Percentiles rank a stretch among this genome's conserved stretches.
Evolutionary conservation across 2,113 vertebrate genomes (phyloP).

Genomic region (Pituophis catenifer): DNA sequence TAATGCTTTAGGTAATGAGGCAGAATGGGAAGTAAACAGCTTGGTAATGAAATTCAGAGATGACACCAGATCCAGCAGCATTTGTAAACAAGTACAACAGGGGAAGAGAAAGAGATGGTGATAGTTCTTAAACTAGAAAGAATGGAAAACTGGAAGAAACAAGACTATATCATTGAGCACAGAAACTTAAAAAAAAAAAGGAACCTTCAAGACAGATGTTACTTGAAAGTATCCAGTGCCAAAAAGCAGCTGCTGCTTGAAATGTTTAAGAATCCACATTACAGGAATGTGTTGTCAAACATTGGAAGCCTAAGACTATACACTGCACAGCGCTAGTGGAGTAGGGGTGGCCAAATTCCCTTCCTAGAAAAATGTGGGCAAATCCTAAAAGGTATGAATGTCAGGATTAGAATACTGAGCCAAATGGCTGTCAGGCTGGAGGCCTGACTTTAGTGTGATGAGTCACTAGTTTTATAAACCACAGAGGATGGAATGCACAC

Average conservation of each 20-base stretch:
- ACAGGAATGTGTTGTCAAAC: neutral
- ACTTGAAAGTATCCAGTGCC: neutral
- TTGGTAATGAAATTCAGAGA: constrained; percentile 12
- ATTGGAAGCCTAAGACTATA: neutral
- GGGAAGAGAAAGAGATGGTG: neutral
- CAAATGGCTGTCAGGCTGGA: neutral
- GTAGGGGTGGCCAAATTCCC: neutral
- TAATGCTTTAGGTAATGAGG: neutral
- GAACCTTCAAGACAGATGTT: constrained; percentile 8
- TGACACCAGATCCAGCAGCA: neutral
- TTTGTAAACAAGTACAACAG: neutral
- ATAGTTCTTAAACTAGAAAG: neutral
- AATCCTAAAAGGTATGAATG: neutral
- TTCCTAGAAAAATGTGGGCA: neutral
- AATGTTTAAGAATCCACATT: neutral
- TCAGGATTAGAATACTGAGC: neutral
- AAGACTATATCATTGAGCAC: neutral
- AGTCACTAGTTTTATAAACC: neutral
- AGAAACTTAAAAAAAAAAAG: neutral
- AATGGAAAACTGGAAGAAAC: neutral
- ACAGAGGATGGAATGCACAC: neutral
- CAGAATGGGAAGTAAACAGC: constrained; percentile 12
- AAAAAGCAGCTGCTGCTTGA: constrained; percentile 13
- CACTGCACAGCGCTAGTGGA: neutral
- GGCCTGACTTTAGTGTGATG: neutral